Evolutionary conservation across 2,113 vertebrate genomes (phyloP), one percentile per base, ranked within the genome.

Genomic region (Phaethornis superciliosus): DNA sequence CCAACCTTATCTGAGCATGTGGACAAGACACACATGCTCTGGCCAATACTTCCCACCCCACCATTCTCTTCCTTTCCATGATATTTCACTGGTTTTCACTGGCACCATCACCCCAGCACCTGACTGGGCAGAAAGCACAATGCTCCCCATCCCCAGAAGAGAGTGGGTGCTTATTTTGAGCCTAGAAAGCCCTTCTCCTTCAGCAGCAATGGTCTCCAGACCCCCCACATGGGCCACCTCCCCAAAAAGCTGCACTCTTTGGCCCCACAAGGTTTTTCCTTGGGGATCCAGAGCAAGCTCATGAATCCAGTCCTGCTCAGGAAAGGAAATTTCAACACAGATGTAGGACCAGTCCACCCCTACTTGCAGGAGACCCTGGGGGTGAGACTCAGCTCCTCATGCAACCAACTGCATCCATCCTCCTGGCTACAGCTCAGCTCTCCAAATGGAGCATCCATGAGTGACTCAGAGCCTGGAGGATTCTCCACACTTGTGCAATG

Each of bases 291-390:
- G 32, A 70, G 22, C 63, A 51, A 49, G 20, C 47, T 1, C 15
- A 2, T 0, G 16, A 82, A 12, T 3, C 55, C 46, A 19, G 15
- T 1, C 10, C 17, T 30, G 23, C 49, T 49, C 40, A 0, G 2
- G 5, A 5, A 26, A 56, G 56, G 59, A 42, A 23, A 56, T 47
- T 32, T n/a, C 58, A 4, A 1, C 6, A 6, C 0, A 16, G 46
- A 2, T 27, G 10, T 21, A 62, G 24, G 37, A 68, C 15, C 0
- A 1, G 19, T 19, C 67, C 28, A 5, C 8, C 55, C 37, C 33
- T 8, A 23, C 44, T 59, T 0, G 0, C 37, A 55, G 49, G 30
- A 67, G 35, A 9, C 56, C 44, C 72, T 40, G 65, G 23, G 74
- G 40, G 35, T 26, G 22, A 19, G 42, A 7, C 49, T 21, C 46